Evolutionary conservation across 2,113 vertebrate species (phyloP).

Genomic region (Zeus faber): DNA sequence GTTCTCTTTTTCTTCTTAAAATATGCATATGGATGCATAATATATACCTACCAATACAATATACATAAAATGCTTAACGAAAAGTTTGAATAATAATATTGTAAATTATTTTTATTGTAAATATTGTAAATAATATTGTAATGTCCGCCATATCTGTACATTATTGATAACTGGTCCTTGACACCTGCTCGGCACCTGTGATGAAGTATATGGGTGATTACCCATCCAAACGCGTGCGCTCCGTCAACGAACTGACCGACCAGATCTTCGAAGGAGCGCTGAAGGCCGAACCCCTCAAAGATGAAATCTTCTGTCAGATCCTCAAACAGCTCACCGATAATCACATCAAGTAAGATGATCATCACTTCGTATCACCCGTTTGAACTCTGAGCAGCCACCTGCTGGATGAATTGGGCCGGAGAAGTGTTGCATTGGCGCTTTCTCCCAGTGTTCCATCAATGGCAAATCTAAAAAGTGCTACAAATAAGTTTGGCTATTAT

Average conservation of each 20-base stretch:
- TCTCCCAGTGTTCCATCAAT: too few relatives aligned
- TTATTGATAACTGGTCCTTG: conserved; percentile 69
- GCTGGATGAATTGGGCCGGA: too few relatives aligned
- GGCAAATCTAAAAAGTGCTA: too few relatives aligned
- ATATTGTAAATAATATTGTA: too few relatives aligned
- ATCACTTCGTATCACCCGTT: too few relatives aligned
- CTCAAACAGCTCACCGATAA: conserved; percentile 97
- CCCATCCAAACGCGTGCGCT: conserved; percentile 89
- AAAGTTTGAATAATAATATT: neutral
- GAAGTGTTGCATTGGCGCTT: too few relatives aligned
- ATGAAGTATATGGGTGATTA: conserved; percentile 99
- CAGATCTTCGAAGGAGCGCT: conserved; percentile 97
- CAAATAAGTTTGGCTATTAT: too few relatives aligned
- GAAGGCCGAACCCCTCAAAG: conserved; percentile 94
- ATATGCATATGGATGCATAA: too few relatives aligned
- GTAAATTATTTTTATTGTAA: neutral
- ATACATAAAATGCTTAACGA: too few relatives aligned
- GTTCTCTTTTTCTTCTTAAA: too few relatives aligned
- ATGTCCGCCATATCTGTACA: neutral
- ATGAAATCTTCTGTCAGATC: conserved; percentile 94
- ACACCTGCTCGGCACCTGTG: conserved; percentile 76
- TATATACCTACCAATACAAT: too few relatives aligned
- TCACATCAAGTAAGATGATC: conserved; percentile 87
- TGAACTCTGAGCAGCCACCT: too few relatives aligned
- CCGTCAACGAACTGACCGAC: conserved; percentile 93